A percentile compares a stretch with the other conserved stretches of the same genome.
Conservation (phyloP, 2,888 invertebrate species). For the Drosophila mimica region DNA sequence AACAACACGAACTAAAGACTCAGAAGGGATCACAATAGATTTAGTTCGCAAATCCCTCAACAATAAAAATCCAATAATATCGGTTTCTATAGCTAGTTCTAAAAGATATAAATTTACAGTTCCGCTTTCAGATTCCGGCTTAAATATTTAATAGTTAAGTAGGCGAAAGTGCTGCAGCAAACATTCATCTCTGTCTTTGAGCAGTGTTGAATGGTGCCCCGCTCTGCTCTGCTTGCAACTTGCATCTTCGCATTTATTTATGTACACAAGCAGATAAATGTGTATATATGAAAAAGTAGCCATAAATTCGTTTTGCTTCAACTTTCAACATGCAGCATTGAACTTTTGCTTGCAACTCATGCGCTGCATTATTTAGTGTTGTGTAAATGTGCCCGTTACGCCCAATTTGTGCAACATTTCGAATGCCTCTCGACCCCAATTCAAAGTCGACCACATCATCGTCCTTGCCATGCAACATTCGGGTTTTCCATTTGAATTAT, state of each 20-base stretch:
- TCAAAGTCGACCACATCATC: slow-evolving; percentile 89
- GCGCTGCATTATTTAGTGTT: slow-evolving; percentile 87
- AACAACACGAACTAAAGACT: neutral
- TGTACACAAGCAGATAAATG: neutral
- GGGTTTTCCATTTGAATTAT: slow-evolving; percentile 33
- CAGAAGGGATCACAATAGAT: neutral
- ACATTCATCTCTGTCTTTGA: neutral
- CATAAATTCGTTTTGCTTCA: slow-evolving; percentile 83
- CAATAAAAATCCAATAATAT: neutral
- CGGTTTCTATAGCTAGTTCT: neutral
- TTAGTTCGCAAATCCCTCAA: neutral
- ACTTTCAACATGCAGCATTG: slow-evolving; percentile 87
- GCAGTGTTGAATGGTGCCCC: neutral
- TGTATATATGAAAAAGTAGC: neutral
- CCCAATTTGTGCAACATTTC: slow-evolving; percentile 87
- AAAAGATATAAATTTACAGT: neutral
- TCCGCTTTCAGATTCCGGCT: neutral
- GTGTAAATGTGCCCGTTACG: slow-evolving; percentile 88
- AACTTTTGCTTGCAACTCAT: slow-evolving; percentile 87
- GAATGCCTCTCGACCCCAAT: slow-evolving; percentile 89
- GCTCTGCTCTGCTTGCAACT: neutral
- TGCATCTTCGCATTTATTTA: neutral
- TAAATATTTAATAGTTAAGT: neutral
- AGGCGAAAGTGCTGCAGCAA: neutral
- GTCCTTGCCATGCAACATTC: slow-evolving; percentile 75